phyloP scores from a whole-genome alignment of 1,140 invertebrate genomes.

The Nymphalis io region DNA sequence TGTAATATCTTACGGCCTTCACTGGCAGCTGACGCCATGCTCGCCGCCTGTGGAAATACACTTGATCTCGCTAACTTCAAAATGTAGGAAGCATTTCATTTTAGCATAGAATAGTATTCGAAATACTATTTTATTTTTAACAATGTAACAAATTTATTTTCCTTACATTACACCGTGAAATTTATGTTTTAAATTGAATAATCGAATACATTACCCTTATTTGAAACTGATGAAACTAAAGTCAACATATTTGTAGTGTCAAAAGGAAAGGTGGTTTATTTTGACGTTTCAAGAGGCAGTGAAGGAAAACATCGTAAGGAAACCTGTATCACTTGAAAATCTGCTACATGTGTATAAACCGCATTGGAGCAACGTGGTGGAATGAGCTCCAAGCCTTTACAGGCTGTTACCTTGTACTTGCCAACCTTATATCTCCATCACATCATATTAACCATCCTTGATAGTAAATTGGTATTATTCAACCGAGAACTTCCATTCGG shows the following conservation, averaged over 20 bases:
- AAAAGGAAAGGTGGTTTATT: too few species aligned
- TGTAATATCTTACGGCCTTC: conserved; percentile 69
- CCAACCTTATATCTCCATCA: background rate
- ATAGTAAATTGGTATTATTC: background rate
- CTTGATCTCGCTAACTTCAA: conserved; percentile 35
- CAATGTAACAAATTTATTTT: background rate
- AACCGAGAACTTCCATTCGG: background rate
- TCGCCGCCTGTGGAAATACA: conserved; percentile 66
- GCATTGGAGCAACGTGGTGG: too few species aligned
- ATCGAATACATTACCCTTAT: too few species aligned
- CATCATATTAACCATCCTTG: background rate
- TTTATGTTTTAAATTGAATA: too few species aligned
- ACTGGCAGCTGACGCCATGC: conserved; percentile 71
- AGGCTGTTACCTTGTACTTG: too few species aligned
- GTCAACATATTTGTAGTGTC: too few species aligned
- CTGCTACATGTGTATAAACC: too few species aligned
- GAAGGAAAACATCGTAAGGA: too few species aligned
- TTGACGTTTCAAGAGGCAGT: too few species aligned
- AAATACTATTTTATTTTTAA: conserved; percentile 3
- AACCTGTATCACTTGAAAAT: too few species aligned
- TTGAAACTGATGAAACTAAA: too few species aligned
- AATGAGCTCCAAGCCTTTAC: too few species aligned
- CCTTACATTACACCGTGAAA: background rate
- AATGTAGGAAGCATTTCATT: conserved; percentile 33
- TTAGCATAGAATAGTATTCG: conserved; percentile 17